Conservation (phyloP, 2,113 vertebrate species). For the Melanerpes formicivorus region DNA sequence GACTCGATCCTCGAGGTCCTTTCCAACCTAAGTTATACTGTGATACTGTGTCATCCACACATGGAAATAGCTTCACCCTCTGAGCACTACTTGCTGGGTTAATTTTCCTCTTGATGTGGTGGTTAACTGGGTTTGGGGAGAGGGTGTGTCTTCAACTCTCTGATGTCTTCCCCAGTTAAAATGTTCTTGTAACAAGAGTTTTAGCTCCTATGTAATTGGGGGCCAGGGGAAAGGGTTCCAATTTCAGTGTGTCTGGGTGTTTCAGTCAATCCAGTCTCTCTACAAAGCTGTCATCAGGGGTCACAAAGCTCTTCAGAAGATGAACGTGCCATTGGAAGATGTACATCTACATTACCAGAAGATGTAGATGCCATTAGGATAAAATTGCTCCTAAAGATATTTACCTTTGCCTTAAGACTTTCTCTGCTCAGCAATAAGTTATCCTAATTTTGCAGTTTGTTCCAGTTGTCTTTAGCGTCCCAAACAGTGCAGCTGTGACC, state of each 20-base stretch:
- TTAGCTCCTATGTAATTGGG: slow-evolving; percentile 26
- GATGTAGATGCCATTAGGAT: background rate
- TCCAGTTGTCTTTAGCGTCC: slow-evolving; percentile 28
- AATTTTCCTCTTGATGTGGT: slow-evolving; percentile 21
- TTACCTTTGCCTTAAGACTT: background rate
- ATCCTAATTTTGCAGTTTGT: slow-evolving; percentile 44
- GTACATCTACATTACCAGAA: background rate
- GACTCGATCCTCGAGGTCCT: too few species aligned
- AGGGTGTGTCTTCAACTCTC: background rate
- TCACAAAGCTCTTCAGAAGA: slow-evolving; percentile 1
- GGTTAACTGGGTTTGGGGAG: background rate
- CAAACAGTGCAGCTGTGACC: background rate
- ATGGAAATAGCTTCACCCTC: background rate
- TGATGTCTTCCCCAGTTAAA: slow-evolving; percentile 29
- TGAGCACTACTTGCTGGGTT: background rate
- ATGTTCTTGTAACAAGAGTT: slow-evolving; percentile 57
- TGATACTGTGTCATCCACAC: accelerated
- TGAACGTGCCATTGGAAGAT: background rate
- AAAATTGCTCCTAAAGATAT: background rate
- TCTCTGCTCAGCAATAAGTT: background rate
- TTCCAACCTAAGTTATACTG: too few species aligned
- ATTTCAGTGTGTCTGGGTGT: slow-evolving; percentile 15
- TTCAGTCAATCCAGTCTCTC: slow-evolving; percentile 29
- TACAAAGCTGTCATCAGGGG: slow-evolving; percentile 5
- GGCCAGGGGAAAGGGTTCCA: background rate